Conservation (phyloP, 2,797 vertebrate species). For the Emys orbicularis region DNA sequence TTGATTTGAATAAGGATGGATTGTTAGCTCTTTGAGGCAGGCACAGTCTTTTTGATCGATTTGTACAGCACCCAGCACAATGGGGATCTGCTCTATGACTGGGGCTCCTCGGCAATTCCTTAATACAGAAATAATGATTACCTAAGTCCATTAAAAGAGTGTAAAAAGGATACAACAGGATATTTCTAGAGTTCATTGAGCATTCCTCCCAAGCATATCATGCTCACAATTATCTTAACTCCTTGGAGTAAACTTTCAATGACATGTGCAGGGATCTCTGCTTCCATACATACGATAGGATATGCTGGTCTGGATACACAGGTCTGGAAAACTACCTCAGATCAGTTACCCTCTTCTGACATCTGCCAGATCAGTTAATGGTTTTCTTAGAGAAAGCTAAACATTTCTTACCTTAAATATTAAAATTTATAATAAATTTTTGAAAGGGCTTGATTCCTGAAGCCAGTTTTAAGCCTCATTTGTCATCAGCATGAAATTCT, state of each 20-base stretch:
- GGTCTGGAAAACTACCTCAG: not conserved
- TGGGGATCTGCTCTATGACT: not conserved
- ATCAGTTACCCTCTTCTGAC: not conserved
- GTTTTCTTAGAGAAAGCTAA: constrained; percentile 40
- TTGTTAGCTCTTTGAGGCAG: not conserved
- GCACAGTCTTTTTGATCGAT: not conserved
- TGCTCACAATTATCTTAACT: not conserved
- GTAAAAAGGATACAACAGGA: not conserved
- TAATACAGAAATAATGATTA: not conserved
- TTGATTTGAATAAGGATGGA: not conserved
- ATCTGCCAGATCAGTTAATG: not conserved
- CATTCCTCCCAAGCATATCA: fast-evolving
- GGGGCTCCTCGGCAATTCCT: not conserved
- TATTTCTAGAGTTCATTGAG: not conserved
- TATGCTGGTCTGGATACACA: not conserved
- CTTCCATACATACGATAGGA: fast-evolving
- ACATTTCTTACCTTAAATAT: constrained; percentile 36
- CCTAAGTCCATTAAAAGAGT: fast-evolving
- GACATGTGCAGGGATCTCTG: fast-evolving
- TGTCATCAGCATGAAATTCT: constrained; percentile 66
- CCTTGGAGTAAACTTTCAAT: not conserved
- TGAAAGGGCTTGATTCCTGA: constrained; percentile 51
- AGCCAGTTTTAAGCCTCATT: constrained; percentile 71
- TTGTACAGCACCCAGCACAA: not conserved
- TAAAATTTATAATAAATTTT: constrained; percentile 53